phyloP scores from a whole-genome alignment of 2,113 vertebrate species.

The Speoplatyrhinus poulsoni region DNA sequence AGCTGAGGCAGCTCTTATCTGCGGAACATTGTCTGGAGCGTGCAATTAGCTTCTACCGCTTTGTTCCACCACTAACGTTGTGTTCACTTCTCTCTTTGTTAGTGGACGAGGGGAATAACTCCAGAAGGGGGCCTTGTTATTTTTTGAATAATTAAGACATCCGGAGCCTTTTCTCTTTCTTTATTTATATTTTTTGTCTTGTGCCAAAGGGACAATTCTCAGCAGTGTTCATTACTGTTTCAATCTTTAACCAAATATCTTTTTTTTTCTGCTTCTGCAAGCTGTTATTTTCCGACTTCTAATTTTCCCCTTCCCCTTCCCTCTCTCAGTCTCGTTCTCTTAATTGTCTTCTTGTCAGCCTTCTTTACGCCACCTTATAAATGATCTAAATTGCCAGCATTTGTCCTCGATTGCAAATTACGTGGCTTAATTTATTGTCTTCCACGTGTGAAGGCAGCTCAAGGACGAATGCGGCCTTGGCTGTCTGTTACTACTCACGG shows the following conservation, averaged over 20 bases:
- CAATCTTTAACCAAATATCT: neutral
- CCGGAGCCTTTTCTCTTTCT: slow-evolving; percentile 1
- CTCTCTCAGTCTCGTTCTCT: neutral
- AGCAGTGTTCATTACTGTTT: neutral
- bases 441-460: too few species aligned
- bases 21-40: neutral
- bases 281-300: neutral
- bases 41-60: slow-evolving; percentile 17
- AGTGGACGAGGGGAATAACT: neutral
- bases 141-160: slow-evolving; percentile 24
- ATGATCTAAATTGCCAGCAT: slow-evolving; percentile 43
- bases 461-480: too few species aligned
- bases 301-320: neutral
- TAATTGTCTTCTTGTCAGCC: slow-evolving; percentile 50
- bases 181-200: neutral
- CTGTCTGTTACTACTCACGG: too few species aligned
- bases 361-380: slow-evolving; percentile 28
- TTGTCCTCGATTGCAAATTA: slow-evolving; percentile 22
- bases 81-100: neutral
- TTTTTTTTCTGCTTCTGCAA: neutral
- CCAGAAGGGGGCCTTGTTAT: slow-evolving; percentile 8
- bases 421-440: too few species aligned
- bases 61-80: slow-evolving; percentile 6
- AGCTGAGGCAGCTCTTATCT: neutral
- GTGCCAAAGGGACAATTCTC: neutral